Base-by-base conservation (phyloP, 2,113 vertebrate species). In the Tamias sibiricus region DNA sequence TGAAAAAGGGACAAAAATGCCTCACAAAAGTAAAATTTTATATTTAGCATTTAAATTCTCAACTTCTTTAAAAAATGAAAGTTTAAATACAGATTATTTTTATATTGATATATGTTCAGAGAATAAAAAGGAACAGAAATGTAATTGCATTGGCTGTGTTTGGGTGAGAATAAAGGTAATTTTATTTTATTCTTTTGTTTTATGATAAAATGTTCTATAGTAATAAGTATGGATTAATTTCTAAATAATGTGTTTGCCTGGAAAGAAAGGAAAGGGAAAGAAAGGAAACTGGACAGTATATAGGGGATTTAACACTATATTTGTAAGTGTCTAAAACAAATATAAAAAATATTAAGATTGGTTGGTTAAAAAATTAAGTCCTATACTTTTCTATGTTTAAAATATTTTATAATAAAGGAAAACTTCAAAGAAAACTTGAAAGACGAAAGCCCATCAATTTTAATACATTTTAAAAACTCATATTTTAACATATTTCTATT, bases 401-500 rank as follows among this genome's bases (percentile, higher is more conserved):
- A 82, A 83, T 37, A 83, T 54, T 82, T 94, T 9, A 49, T 72
- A 74, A 44, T 52, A 72, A 86, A 92, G 69, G 54, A 54, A 54
- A 54, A 49, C 47, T 49, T 49, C 10, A 49, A 49, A 49, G 47
- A 49, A 91, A 94, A 95, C 14, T 4, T 9, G 52, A 68, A 74
- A 66, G 42, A 82, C 52, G 17, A 59, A 3, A 47, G 32, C 30
- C 30, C 14, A 85, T 86, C 49, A 59, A 77, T 82, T 32, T 92
- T 35, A 74, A 74, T 57, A 76, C 35, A 35, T 66, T 84, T 82
- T 66, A 8, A 47, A 95, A 87, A 77, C 3, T 52, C 26, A 84
- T 17, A 84, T 87, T 76, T 87, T 87, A 76, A 90, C 66, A 79
- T 49, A 59, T 84, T 87, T 66, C 80, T 72, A 83, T 37, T 94